Conservation (phyloP, 2,113 vertebrate genomes). For the Platanista minor region DNA sequence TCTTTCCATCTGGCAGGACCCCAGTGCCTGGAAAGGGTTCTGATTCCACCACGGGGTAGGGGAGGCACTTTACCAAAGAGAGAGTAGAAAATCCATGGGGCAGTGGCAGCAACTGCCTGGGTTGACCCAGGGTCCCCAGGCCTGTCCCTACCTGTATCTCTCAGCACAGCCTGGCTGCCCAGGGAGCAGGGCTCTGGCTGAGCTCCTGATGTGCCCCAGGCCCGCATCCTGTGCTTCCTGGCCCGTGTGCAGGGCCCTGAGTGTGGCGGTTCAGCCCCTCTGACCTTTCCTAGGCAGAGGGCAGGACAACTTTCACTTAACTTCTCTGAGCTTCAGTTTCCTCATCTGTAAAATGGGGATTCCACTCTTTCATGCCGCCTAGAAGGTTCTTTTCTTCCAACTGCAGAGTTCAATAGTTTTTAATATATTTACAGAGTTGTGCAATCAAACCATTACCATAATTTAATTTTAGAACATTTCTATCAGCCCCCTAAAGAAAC, state of each 20-base stretch:
- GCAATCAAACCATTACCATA: fast-evolving
- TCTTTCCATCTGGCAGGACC: not conserved
- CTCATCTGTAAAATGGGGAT: not conserved
- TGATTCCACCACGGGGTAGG: not conserved
- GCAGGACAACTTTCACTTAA: no score
- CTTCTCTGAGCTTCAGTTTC: not conserved
- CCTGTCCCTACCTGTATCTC: not conserved
- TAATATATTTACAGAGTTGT: not conserved
- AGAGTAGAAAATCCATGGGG: fast-evolving
- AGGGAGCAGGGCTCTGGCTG: not conserved
- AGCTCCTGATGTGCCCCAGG: fast-evolving
- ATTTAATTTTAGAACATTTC: not conserved
- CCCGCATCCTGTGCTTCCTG: fast-evolving
- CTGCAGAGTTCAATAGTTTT: not conserved
- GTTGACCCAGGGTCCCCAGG: no score
- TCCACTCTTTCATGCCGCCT: not conserved
- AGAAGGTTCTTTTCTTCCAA: not conserved
- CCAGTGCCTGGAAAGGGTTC: not conserved
- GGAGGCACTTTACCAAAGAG: not conserved
- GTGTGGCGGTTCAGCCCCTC: not conserved
- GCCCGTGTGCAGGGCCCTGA: fast-evolving
- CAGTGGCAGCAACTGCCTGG: fast-evolving
- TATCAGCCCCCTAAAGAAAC: not conserved
- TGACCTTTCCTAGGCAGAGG: not conserved
- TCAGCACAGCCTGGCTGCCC: not conserved